phyloP scores from a whole-genome alignment of 1,140 invertebrate genomes.

The Cydia fagiglandana region DNA sequence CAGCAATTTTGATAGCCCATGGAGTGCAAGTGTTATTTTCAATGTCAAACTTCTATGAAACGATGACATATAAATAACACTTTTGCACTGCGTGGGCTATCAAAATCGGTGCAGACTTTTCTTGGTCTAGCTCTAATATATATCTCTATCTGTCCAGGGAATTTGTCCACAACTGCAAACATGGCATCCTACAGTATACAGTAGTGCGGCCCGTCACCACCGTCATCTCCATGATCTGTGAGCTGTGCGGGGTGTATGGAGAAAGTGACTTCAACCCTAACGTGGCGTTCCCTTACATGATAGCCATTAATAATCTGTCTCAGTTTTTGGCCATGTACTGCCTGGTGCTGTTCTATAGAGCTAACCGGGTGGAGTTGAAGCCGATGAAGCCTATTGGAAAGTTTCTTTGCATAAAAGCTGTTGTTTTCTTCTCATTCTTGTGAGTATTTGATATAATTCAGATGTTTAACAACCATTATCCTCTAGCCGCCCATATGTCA shows the following conservation, averaged over 20 bases:
- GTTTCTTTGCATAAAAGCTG: constrained; percentile 98
- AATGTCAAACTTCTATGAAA: too few species aligned
- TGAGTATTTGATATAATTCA: constrained; percentile 80
- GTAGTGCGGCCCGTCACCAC: constrained; percentile 93
- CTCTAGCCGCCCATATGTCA: too few species aligned
- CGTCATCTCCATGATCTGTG: constrained; percentile 93
- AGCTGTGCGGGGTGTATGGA: constrained; percentile 90
- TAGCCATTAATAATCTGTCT: constrained; percentile 95
- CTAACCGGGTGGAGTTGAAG: constrained; percentile 90
- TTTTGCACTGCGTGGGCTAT: too few species aligned
- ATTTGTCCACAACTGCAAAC: constrained; percentile 96
- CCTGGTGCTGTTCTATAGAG: constrained; percentile 95
- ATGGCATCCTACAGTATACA: constrained; percentile 97
- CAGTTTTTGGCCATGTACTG: constrained; percentile 99
- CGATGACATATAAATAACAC: too few species aligned
- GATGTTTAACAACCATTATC: too few species aligned
- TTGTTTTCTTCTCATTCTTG: constrained; percentile 99
- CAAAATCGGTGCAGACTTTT: too few species aligned
- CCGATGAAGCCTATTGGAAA: constrained; percentile 97
- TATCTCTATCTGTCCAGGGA: constrained; percentile 80
- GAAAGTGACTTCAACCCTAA: constrained; percentile 93
- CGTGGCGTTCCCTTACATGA: constrained; percentile 94
- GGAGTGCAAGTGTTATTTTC: too few species aligned
- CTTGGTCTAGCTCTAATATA: too few species aligned
- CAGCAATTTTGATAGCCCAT: too few species aligned